Evolutionary conservation across 2,113 vertebrate species (phyloP).

Genomic region (Bujurquina vittata): DNA sequence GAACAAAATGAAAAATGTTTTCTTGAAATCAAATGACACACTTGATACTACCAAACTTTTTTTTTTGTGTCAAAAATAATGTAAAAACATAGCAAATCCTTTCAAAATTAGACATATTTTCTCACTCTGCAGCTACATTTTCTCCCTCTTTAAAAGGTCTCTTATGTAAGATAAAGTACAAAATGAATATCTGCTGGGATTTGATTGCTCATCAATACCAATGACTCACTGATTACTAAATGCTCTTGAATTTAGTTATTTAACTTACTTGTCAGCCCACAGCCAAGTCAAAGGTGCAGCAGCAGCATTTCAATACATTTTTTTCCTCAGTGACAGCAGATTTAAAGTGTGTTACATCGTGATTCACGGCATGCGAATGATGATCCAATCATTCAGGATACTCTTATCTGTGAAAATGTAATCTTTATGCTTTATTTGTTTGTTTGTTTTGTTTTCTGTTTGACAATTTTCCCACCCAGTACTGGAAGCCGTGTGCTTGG

Average conservation of each 20-base stretch:
- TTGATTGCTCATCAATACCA: slow-evolving; percentile 62
- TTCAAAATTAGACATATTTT: slow-evolving; percentile 28
- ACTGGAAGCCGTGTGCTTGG: slow-evolving; percentile 6
- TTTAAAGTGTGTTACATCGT: neutral
- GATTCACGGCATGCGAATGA: neutral
- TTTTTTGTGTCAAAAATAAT: slow-evolving; percentile 11
- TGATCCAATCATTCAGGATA: neutral
- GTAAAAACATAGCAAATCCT: slow-evolving; percentile 32
- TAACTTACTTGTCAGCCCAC: slow-evolving; percentile 29
- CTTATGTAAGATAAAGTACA: slow-evolving; percentile 33
- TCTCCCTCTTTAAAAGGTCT: slow-evolving; percentile 22
- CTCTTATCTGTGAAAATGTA: neutral
- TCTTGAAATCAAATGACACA: slow-evolving; percentile 17
- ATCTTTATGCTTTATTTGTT: neutral
- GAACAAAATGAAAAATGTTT: slow-evolving; percentile 37
- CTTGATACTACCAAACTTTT: slow-evolving; percentile 15
- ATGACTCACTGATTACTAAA: slow-evolving; percentile 51
- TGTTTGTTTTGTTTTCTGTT: neutral
- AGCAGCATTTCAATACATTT: neutral
- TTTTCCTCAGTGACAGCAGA: neutral
- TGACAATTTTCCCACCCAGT: neutral
- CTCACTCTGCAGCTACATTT: neutral
- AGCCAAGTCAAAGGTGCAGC: neutral
- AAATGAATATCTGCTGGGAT: slow-evolving; percentile 35
- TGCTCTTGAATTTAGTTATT: slow-evolving; percentile 24